Evolutionary conservation across 1,140 invertebrate species (phyloP), one percentile per base, ranked within the genome.

Genomic region (Hylaeus volcanicus): DNA sequence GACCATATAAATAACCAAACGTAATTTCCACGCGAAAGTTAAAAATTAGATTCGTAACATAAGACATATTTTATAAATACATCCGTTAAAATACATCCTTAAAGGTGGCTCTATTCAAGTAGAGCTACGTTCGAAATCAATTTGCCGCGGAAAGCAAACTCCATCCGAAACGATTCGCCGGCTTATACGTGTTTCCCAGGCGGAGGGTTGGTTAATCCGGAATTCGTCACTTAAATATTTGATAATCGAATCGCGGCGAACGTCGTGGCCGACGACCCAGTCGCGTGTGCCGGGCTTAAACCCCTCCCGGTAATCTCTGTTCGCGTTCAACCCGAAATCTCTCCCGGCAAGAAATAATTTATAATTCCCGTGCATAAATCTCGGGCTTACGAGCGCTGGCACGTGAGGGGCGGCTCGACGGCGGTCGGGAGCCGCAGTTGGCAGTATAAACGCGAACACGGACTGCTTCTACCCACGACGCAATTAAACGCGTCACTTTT

Each of bases 211-310:
- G 39, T 63, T 79, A 74, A 74, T 74, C 56, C 11, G 3, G 74
- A 79, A 79, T 82, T 82, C 65, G 80, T 51, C 80, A 74, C 65
- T 79, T 79, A 74, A 85, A 85, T 85, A 85, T 83, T 85, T 85
- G 83, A 74, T 48, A 66, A 79, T 83, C 60, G 74, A 85, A 83
- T 83, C 55, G 64, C 68, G 26, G 37, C 5, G 37, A 66, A n/a
- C 14, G n/a, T 41, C 14, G 65, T 26, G 53, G 65, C 1, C 5
- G 55, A 77, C 58, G 58, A 26, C 15, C 41, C 74, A 5, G 66
- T 71, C 56, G 56, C 74, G 64, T 14, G 64, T 26, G 48, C 12
- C 15, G 45, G 60, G 41, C 55, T 63, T 77, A 77, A 79, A 70
- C 48, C 77, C 51, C 26, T 26, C n/a, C 5, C 43, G 53, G 71